Conservation (phyloP, 2,888 invertebrate genomes). For the Neocrepidodera transversa region DNA sequence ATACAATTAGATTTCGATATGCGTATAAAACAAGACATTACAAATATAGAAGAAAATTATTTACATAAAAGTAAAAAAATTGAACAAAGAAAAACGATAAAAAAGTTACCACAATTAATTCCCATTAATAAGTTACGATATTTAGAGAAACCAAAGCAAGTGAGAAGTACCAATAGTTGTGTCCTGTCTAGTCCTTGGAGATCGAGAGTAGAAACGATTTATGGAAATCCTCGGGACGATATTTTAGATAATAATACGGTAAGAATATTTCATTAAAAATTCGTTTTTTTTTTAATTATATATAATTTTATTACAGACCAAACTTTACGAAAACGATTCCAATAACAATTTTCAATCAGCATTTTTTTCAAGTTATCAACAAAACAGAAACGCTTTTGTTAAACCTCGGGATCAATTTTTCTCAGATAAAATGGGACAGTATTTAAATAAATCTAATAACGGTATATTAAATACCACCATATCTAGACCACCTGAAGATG, state of each 20-base stretch:
- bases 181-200: conserved; percentile 68
- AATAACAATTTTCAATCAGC: conserved; percentile 51
- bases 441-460: background rate
- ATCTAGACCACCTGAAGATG: conserved; percentile 15
- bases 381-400: conserved; percentile 1
- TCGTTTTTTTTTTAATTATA: background rate
- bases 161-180: conserved; percentile 61
- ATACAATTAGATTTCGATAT: conserved; percentile 46
- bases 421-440: background rate
- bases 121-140: conserved; percentile 44
- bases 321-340: conserved; percentile 47
- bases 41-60: background rate
- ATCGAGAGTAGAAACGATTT: conserved; percentile 55
- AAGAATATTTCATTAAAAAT: conserved; percentile 23
- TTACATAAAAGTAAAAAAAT: background rate
- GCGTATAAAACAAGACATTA: conserved; percentile 1
- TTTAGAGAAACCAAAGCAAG: conserved; percentile 33
- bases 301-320: conserved; percentile 2
- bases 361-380: conserved; percentile 28
- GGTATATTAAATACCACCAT: background rate
- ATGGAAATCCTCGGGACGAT: conserved; percentile 54
- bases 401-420: background rate
- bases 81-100: conserved; percentile 39
- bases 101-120: conserved; percentile 53
- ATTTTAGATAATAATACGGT: conserved; percentile 37